Evolutionary conservation across 2,797 vertebrate genomes (phyloP), one percentile per base, ranked within the genome.

Genomic region (Lagodon rhomboides): DNA sequence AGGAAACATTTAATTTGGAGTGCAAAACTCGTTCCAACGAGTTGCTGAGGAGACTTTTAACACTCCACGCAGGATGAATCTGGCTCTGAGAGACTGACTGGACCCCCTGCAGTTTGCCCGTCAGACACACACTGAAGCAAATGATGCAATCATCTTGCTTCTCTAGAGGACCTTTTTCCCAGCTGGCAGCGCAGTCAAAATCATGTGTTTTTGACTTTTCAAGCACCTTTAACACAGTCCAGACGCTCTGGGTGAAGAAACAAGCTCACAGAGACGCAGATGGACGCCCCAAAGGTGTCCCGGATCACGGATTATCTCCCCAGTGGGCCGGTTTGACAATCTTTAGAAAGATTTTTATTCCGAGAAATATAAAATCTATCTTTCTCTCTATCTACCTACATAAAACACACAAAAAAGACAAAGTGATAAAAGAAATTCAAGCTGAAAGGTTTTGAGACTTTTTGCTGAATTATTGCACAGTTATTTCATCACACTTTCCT

Each of bases 101-200:
- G 60, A 79, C 72, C 77, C 46, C 87, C 77, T 78, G 87, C 65
- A 67, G 80, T 81, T 83, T 82, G 62, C 75, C 85, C 54, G 68
- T 55, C 62, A 90, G 17, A 87, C 76, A 89, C 75, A 83, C 84
- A 83, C 49, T 75, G 76, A 80, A 80, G 81, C 80, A 85, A 76
- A 83, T 80, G 75, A 88, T 92, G 68, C 70, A 82, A 74, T 82
- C 68, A 78, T 58, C 25, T 64, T 54, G 9, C 70, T 69, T 73
- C 71, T 74, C 54, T 43, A 20, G 63, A 68, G 78, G 75, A 82
- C 2, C 16, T 75, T 84, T 23, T 80, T 68, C 76, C 83, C 59
- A 73, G 68, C 79, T 59, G 61, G 0, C 68, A 73, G 59, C 67
- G 51, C 6, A 1, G 25, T 79, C 43, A 51, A 12, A 79, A 69